Percentiles rank a stretch among this genome's conserved stretches.
These are phyloP conservation scores for Paralichthys olivaceus DNA, from an alignment of 2,113 vertebrate genomes.

Conservation along the genomic window DNA sequence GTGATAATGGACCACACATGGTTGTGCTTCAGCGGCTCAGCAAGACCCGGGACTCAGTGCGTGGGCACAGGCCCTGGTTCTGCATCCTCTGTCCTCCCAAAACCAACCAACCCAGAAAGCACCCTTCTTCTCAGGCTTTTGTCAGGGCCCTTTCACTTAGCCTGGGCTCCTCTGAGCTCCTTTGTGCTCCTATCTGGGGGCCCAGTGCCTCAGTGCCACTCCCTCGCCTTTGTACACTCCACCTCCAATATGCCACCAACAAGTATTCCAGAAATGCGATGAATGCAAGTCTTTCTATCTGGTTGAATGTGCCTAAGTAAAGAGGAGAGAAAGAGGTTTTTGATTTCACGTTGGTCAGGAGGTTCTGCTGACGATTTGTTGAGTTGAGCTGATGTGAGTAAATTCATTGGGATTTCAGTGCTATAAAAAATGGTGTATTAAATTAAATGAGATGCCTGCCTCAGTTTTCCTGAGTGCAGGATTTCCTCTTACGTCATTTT, in stretches of 20 bases:
- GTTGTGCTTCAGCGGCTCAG: conserved; percentile 63
- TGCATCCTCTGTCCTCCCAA: conserved; percentile 49
- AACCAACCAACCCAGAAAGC: conserved; percentile 37
- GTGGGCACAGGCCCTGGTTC: conserved; percentile 55
- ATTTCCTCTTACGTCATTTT: no score
- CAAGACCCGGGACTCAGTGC: conserved; percentile 51
- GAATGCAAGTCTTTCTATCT: conserved; percentile 67
- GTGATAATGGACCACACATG: conserved; percentile 85
- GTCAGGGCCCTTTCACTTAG: conserved; percentile 69
- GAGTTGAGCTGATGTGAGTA: conserved; percentile 23
- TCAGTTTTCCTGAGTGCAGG: no score
- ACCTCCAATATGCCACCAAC: conserved; percentile 76
- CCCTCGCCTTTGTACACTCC: conserved; percentile 72
- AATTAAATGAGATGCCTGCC: background rate
- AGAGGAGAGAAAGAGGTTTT: conserved; percentile 42
- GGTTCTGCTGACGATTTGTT: conserved; percentile 47
- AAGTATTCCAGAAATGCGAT: conserved; percentile 76
- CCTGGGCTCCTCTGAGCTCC: conserved; percentile 51
- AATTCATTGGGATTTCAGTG: conserved; percentile 8
- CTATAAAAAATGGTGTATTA: background rate
- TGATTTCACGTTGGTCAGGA: conserved; percentile 39
- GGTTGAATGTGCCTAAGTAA: conserved; percentile 64
- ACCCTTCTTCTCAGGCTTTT: conserved; percentile 74
- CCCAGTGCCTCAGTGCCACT: conserved; percentile 56
- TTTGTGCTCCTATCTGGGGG: conserved; percentile 74